phyloP scores from a whole-genome alignment of 2,888 invertebrate genomes.

The Eulithis prunata region DNA sequence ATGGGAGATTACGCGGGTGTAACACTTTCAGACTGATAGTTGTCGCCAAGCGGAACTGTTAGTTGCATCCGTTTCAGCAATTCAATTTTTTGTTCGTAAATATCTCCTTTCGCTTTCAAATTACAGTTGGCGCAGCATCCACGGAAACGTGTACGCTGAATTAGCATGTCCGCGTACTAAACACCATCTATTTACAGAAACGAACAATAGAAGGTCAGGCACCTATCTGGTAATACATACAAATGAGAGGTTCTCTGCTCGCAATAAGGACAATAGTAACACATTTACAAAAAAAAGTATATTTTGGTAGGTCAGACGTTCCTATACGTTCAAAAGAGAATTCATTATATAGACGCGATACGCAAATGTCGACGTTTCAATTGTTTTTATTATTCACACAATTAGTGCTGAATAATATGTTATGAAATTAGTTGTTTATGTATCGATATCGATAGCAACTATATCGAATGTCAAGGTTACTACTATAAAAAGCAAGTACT shows the following conservation, averaged over 20 bases:
- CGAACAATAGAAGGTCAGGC: constrained; percentile 78
- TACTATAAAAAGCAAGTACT: constrained; percentile 32
- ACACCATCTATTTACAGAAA: constrained; percentile 71
- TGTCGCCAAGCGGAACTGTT: constrained; percentile 58
- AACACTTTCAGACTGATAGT: constrained; percentile 52
- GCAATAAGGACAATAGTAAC: constrained; percentile 20
- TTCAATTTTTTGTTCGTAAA: constrained; percentile 59
- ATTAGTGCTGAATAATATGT: constrained; percentile 19
- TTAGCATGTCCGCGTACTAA: constrained; percentile 75
- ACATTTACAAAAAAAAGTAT: constrained; percentile 8
- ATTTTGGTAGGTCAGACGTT: constrained; percentile 10
- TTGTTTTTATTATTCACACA: constrained; percentile 12
- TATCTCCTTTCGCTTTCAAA: constrained; percentile 72
- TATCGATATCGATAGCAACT: constrained; percentile 33
- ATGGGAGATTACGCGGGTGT: constrained; percentile 30
- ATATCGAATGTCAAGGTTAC: constrained; percentile 42
- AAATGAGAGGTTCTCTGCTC: constrained; percentile 53
- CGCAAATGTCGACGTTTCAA: not conserved
- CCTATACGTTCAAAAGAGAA: constrained; percentile 6
- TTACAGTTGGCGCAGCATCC: constrained; percentile 60
- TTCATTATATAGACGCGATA: constrained; percentile 2
- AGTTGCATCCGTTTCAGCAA: constrained; percentile 48
- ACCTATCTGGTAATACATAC: constrained; percentile 59
- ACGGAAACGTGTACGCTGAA: constrained; percentile 68
- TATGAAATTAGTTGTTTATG: constrained; percentile 26